These are phyloP conservation scores for Schrankia costaestrigalis DNA, from an alignment of 2,888 invertebrate genomes.

Conservation along the genomic window DNA sequence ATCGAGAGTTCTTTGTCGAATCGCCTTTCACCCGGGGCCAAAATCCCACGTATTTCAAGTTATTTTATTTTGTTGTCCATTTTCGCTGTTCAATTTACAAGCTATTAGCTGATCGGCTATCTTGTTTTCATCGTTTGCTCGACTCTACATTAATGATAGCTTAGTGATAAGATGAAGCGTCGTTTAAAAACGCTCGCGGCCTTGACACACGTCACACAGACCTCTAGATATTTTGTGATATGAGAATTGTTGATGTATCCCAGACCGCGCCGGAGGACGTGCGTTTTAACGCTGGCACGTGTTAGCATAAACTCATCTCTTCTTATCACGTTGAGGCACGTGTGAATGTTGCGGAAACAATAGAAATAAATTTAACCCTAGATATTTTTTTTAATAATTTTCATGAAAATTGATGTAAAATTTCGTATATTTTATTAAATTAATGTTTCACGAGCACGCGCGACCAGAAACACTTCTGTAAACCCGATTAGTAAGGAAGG, in stretches of 20 bases:
- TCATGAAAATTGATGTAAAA: too few species aligned
- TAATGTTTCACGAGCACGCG: neutral
- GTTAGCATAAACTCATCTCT: too few species aligned
- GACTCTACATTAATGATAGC: slow-evolving; percentile 20
- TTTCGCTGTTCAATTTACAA: too few species aligned
- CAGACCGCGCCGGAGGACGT: too few species aligned
- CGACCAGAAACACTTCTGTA: slow-evolving; percentile 19
- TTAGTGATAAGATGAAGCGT: slow-evolving; percentile 27
- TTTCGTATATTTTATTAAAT: too few species aligned
- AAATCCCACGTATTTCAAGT: too few species aligned
- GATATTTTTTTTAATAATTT: neutral
- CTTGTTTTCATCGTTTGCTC: slow-evolving; percentile 9
- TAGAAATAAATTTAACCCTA: neutral
- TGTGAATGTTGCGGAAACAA: slow-evolving; percentile 20
- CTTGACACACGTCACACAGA: slow-evolving; percentile 12
- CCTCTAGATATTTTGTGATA: slow-evolving; percentile 9
- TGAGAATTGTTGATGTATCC: slow-evolving; percentile 8
- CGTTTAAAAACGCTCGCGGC: slow-evolving; percentile 9
- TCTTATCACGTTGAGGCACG: slow-evolving; percentile 22
- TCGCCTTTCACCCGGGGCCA: slow-evolving; percentile 45
- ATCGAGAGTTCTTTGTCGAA: slow-evolving; percentile 60
- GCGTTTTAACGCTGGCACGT: slow-evolving; percentile 15
- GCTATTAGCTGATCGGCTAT: slow-evolving; percentile 2
- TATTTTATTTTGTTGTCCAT: too few species aligned
- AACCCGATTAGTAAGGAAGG: slow-evolving; percentile 41